Base-by-base conservation (phyloP, 2,888 invertebrate genomes). In the Molanna angustata region DNA sequence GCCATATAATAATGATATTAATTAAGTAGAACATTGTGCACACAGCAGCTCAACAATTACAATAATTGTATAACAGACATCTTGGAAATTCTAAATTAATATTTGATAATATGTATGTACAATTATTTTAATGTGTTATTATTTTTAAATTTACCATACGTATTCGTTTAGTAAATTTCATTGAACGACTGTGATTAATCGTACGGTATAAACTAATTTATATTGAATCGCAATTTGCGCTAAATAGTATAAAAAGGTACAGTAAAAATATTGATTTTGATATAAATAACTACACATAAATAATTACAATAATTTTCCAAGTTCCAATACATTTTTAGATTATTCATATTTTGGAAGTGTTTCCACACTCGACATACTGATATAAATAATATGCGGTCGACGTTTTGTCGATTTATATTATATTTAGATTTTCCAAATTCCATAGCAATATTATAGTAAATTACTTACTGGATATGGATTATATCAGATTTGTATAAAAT, bases 371-470 rank as follows among this genome's bases (percentile, higher is more conserved):
- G 31, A 31, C 27, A 40, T 7, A 40, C 48, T 13, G 39, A 32
- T 31, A 17, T 18, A 18, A 21, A 48, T 50, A 39, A 42, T 48
- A 47, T 49, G 41, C 51, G 33, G 52, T 41, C 32, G 51, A 47
- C 22, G 33, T 19, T 18, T 37, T n/a, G 48, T 44, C 51, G 19
- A 52, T 49, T 51, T 51, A 31, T 45, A 56, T 47, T 51, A 49
- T 45, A 41, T 37, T 44, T 49, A 49, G 49, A 54, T 43, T 54
- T 54, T 54, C 31, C 44, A 56, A 52, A 44, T 52, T 52, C 46
- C 52, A 56, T 56, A 56, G 56, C 52, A 56, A 56, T 56, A 52
- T 48, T 44, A 52, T 52, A 52, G 56, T 45, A 32, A 39, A 49
- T 52, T 52, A 49, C 52, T 39, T 51, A 55, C 52, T 37, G 49